Percentiles rank a stretch among this genome's conserved stretches.
phyloP scores from a whole-genome alignment of 64 coral and sea anemone species.

The Montipora efflorescens region DNA sequence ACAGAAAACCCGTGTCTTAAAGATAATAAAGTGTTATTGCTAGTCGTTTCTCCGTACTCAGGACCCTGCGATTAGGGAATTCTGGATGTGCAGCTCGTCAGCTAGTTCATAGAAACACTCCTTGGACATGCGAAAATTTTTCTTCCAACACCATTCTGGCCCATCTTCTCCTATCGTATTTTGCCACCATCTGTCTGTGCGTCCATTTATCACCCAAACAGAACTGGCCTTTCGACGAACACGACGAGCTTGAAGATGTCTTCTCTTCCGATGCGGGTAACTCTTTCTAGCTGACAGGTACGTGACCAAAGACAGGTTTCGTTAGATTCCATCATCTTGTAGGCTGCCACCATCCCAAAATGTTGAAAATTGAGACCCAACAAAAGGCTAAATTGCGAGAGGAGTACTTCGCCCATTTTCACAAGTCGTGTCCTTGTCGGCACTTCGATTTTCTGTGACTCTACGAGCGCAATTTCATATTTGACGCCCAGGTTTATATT shows the following conservation, averaged over 20 bases:
- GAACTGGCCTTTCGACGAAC: conserved; percentile 25
- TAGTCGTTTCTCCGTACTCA: no score
- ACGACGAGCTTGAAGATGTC: background rate
- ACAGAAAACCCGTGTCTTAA: conserved; percentile 6
- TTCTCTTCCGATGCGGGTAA: background rate
- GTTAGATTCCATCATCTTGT: background rate
- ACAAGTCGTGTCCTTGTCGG: background rate
- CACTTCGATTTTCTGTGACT: no score
- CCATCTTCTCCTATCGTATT: background rate
- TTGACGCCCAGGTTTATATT: no score
- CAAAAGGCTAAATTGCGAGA: background rate
- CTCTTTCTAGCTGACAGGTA: conserved; percentile 28
- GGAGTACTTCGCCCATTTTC: background rate
- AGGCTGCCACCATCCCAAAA: conserved; percentile 3
- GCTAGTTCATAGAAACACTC: conserved; percentile 16
- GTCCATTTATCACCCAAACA: conserved; percentile 14
- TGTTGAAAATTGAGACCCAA: background rate
- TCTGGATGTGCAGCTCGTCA: background rate
- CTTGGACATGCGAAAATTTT: conserved; percentile 34
- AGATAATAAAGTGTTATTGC: background rate
- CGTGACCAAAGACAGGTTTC: conserved; percentile 13
- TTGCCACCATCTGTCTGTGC: conserved; percentile 1
- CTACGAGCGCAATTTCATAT: no score
- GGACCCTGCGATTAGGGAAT: no score
- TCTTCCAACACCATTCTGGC: conserved; percentile 22